Percentiles rank a stretch among this genome's conserved stretches.
These are phyloP conservation scores for Propsilocerus akamusi DNA, from an alignment of 1,140 invertebrate genomes.

Conservation along the genomic window DNA sequence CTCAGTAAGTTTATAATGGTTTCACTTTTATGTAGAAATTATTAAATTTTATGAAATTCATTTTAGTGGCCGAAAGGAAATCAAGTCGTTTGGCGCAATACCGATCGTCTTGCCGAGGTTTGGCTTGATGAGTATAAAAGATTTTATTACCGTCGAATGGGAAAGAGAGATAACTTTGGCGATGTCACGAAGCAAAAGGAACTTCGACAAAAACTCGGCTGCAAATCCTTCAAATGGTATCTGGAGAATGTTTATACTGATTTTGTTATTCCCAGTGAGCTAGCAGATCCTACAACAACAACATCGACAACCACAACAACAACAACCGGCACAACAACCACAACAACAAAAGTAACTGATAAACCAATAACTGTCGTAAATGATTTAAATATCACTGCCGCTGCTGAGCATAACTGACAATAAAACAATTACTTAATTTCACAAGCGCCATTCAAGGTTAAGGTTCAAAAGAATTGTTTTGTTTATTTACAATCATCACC, in stretches of 20 bases:
- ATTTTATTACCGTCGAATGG: constrained; percentile 46
- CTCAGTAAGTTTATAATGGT: neutral
- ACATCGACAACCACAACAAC: too few relatives aligned
- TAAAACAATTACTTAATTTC: too few relatives aligned
- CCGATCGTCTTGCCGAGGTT: constrained; percentile 60
- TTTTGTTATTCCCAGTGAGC: constrained; percentile 67
- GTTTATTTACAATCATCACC: too few relatives aligned
- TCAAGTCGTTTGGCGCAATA: neutral
- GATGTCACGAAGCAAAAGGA: constrained; percentile 59
- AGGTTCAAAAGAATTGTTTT: too few relatives aligned
- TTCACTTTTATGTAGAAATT: neutral
- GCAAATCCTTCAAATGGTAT: constrained; percentile 79
- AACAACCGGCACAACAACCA: too few relatives aligned
- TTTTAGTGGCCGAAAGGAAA: neutral
- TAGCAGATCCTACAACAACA: too few relatives aligned
- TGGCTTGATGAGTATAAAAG: constrained; percentile 94
- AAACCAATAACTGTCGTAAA: too few relatives aligned
- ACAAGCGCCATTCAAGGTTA: too few relatives aligned
- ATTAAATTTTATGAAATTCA: neutral
- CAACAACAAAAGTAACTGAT: too few relatives aligned
- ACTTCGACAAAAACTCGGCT: constrained; percentile 50
- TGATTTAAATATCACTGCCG: too few relatives aligned
- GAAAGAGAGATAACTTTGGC: constrained; percentile 45
- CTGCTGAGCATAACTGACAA: too few relatives aligned
- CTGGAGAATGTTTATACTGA: neutral